These are phyloP conservation scores for Datnioides undecimradiatus DNA, from an alignment of 2,113 vertebrate genomes.

Conservation along the genomic window DNA sequence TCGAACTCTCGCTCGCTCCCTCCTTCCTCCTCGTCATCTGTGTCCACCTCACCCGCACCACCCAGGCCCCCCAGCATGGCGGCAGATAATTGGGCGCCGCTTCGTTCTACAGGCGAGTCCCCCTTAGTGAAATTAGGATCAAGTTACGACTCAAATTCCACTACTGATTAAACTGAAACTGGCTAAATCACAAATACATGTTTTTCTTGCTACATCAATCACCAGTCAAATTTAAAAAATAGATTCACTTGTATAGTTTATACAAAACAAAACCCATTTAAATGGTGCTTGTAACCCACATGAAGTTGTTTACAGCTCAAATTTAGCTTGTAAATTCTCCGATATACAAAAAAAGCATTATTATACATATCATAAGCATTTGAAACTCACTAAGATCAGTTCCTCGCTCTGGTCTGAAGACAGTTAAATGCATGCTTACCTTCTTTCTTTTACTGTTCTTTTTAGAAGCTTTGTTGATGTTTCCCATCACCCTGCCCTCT, in stretches of 20 bases:
- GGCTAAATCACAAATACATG: background rate
- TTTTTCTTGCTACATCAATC: background rate
- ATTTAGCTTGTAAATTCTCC: background rate
- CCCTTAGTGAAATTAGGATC: conserved; percentile 68
- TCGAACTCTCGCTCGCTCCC: conserved; percentile 72
- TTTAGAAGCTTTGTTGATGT: conserved; percentile 83
- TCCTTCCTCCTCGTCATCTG: conserved; percentile 77
- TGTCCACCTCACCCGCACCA: conserved; percentile 67
- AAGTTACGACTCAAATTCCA: background rate
- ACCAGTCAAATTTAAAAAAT: background rate
- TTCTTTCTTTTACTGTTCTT: conserved; percentile 77
- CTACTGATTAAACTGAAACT: background rate
- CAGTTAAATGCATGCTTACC: conserved; percentile 73
- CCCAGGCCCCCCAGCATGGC: conserved; percentile 65
- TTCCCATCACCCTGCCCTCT: conserved; percentile 79
- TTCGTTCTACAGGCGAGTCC: conserved; percentile 55
- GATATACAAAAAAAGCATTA: background rate
- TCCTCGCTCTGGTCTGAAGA: background rate
- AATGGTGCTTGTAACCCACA: background rate
- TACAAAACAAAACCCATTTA: background rate
- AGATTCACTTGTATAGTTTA: background rate
- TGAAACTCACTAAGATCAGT: background rate
- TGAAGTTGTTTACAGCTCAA: background rate
- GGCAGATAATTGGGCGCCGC: conserved; percentile 61
- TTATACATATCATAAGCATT: background rate